A percentile compares a stretch with the other conserved stretches of the same genome.
phyloP scores from a whole-genome alignment of 92 coral and sea anemone genomes.

The Parazoanthus swiftii region DNA sequence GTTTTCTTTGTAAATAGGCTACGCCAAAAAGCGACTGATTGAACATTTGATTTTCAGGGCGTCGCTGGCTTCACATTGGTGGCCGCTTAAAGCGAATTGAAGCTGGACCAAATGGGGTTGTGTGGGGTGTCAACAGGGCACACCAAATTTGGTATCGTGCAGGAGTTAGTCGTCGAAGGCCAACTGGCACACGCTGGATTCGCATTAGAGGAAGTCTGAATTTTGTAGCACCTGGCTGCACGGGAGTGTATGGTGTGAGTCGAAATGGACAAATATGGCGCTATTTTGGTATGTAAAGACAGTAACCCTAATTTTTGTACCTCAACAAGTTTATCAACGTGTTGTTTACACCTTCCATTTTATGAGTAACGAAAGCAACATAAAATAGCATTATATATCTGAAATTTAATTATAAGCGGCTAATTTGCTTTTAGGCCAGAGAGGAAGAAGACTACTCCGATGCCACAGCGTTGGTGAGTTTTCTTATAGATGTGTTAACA shows the following conservation, averaged over 20 bases:
- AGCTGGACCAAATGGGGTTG: slow-evolving; percentile 28
- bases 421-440: not conserved
- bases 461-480: slow-evolving; percentile 31
- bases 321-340: too few relatives aligned
- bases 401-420: too few relatives aligned
- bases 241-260: slow-evolving; percentile 26
- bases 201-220: slow-evolving; percentile 12
- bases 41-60: not conserved
- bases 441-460: slow-evolving; percentile 17
- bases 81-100: slow-evolving; percentile 41
- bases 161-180: slow-evolving; percentile 17
- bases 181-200: slow-evolving; percentile 34
- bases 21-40: too few relatives aligned
- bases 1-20: too few relatives aligned
- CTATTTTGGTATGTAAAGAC: slow-evolving; percentile 18
- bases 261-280: slow-evolving; percentile 26
- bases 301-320: too few relatives aligned
- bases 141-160: slow-evolving; percentile 28
- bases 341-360: too few relatives aligned
- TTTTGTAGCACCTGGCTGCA: slow-evolving; percentile 38
- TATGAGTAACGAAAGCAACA: too few relatives aligned
- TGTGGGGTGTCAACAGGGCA: slow-evolving; percentile 27
- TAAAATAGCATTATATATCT: too few relatives aligned
- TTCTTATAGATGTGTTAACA: not conserved
- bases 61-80: slow-evolving; percentile 19